Evolutionary conservation across 1,140 invertebrate genomes (phyloP).

Genomic region (Phortica variegata): DNA sequence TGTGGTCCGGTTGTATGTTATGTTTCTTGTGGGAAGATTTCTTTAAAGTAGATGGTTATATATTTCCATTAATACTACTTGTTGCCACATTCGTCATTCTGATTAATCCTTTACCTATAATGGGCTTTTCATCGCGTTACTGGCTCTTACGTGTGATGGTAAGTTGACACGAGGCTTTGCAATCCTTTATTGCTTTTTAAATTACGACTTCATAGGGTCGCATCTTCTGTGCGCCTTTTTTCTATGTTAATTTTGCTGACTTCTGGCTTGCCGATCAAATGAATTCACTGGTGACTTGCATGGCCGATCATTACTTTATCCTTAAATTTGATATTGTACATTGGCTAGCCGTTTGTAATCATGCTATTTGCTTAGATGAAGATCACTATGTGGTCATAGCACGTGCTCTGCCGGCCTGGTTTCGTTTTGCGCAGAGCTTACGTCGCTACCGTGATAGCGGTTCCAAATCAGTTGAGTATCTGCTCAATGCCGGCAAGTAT

Average conservation of each 20-base stretch:
- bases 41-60: constrained; percentile 61
- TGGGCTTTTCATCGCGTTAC: constrained; percentile 61
- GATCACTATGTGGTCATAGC: constrained; percentile 63
- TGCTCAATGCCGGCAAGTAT: constrained; percentile 82
- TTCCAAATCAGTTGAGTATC: constrained; percentile 67
- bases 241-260: constrained; percentile 82
- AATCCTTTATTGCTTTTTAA: no score
- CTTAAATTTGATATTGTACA: constrained; percentile 64
- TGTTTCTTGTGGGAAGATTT: constrained; percentile 59
- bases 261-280: constrained; percentile 93
- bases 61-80: constrained; percentile 63
- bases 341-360: constrained; percentile 58
- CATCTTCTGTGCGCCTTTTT: constrained; percentile 77
- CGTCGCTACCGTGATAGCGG: constrained; percentile 67
- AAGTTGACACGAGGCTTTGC: no score
- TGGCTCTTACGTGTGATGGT: constrained; percentile 49
- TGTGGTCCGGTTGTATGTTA: constrained; percentile 63
- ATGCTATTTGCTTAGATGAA: constrained; percentile 39
- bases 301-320: constrained; percentile 83
- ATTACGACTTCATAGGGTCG: constrained; percentile 62
- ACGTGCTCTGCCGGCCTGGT: constrained; percentile 79
- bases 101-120: constrained; percentile 66
- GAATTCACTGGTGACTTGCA: constrained; percentile 73
- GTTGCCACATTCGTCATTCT: constrained; percentile 62
- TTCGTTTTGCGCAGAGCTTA: constrained; percentile 84